Conservation (phyloP, 2,888 invertebrate species). For the Troglohyphantes excavatus region DNA sequence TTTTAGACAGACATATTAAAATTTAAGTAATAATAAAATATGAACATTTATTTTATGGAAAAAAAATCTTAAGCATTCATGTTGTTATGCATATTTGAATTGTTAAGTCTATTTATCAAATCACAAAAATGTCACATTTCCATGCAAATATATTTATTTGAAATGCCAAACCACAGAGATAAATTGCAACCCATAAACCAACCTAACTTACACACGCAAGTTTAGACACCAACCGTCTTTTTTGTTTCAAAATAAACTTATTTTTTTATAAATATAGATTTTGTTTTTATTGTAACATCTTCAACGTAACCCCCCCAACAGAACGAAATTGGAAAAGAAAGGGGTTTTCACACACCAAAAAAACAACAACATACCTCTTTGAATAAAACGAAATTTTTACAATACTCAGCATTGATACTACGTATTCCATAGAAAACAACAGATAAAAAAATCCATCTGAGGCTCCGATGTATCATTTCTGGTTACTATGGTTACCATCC, state of each 20-base stretch:
- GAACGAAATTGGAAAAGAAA: not conserved
- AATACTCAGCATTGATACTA: conserved; percentile 8
- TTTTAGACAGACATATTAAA: too few relatives aligned
- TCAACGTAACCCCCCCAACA: not conserved
- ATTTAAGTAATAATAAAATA: too few relatives aligned
- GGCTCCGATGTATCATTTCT: conserved; percentile 46
- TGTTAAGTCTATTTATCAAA: too few relatives aligned
- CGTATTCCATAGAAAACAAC: not conserved
- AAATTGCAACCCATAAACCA: too few relatives aligned
- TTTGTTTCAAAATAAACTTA: conserved; percentile 22
- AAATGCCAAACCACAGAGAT: too few relatives aligned
- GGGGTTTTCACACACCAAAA: not conserved
- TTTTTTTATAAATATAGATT: not conserved
- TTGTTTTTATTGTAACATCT: conserved; percentile 5
- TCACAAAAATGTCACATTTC: too few relatives aligned
- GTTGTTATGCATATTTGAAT: too few relatives aligned
- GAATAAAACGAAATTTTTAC: conserved; percentile 66
- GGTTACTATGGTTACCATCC: conserved; percentile 29
- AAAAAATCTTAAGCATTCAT: too few relatives aligned
- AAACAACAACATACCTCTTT: conserved; percentile 14
- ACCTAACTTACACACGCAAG: not conserved
- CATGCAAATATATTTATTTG: too few relatives aligned
- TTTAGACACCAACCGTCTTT: not conserved
- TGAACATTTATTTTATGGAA: too few relatives aligned
- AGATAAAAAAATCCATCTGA: conserved; percentile 22